A percentile compares a stretch with the other conserved stretches of the same genome.
These are phyloP conservation scores for Drosophila incognita DNA, from an alignment of 2,888 invertebrate genomes.

Conservation along the genomic window DNA sequence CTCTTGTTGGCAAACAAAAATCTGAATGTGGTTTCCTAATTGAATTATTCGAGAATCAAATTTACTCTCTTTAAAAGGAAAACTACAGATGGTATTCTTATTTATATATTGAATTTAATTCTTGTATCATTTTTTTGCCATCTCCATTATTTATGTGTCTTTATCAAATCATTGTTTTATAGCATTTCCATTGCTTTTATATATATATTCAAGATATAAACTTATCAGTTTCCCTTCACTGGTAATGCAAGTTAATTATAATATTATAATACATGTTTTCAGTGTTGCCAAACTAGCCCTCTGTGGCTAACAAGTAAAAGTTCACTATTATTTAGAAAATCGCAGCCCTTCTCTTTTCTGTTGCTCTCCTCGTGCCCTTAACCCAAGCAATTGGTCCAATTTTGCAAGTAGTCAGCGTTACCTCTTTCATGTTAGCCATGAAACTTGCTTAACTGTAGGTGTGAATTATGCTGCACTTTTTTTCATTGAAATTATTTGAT, in stretches of 20 bases:
- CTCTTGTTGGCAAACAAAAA: neutral
- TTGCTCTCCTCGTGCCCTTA: neutral
- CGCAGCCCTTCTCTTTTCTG: neutral
- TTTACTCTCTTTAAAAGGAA: neutral
- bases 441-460: constrained; percentile 50
- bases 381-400: constrained; percentile 22
- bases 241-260: neutral
- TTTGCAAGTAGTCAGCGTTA: constrained; percentile 16
- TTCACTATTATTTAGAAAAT: neutral
- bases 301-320: neutral
- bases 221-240: neutral
- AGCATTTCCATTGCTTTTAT: neutral
- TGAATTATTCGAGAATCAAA: neutral
- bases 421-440: constrained; percentile 14
- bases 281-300: neutral
- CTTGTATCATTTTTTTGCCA: too few species aligned
- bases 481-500: constrained; percentile 70
- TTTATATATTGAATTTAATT: neutral
- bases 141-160: neutral
- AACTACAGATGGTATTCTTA: neutral
- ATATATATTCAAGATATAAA: neutral
- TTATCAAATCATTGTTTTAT: neutral
- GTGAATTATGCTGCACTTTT: constrained; percentile 70
- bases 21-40: neutral
- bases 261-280: neutral